These are phyloP conservation scores for Euglossa dilemma DNA, from an alignment of 1,140 invertebrate species.

Conservation along the genomic window DNA sequence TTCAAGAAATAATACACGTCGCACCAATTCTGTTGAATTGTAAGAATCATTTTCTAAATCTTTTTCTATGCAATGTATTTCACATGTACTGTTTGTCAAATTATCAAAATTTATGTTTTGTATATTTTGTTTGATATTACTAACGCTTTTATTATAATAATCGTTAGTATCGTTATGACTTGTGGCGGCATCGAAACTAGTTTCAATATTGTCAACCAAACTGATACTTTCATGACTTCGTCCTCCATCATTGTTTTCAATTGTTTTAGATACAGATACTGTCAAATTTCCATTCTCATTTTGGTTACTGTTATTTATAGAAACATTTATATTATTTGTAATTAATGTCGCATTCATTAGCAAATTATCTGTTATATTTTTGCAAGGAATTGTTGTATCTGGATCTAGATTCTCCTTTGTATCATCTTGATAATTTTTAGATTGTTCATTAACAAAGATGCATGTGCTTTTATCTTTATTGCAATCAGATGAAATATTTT, in stretches of 20 bases:
- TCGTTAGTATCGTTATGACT: not conserved
- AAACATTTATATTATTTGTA: constrained; percentile 34
- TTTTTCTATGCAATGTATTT: constrained; percentile 14
- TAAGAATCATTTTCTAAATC: not conserved
- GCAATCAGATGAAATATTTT: not conserved
- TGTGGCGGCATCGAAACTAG: not conserved
- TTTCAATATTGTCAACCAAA: not conserved
- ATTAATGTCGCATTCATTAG: not conserved
- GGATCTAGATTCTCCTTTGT: constrained; percentile 71
- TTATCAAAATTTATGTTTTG: not conserved
- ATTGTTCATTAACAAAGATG: not conserved
- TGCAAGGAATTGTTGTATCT: constrained; percentile 10
- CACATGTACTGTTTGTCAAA: constrained; percentile 22
- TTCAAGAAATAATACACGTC: not conserved
- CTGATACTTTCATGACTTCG: constrained; percentile 37
- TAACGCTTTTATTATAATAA: not conserved
- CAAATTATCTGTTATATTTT: constrained; percentile 14
- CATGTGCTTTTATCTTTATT: not conserved
- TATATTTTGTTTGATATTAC: not conserved
- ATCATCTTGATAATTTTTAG: constrained; percentile 47
- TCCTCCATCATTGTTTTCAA: not conserved
- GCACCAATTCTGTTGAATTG: constrained; percentile 1
- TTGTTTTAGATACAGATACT: not conserved
- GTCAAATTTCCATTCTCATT: constrained; percentile 32
- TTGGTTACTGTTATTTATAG: constrained; percentile 19